Base-by-base conservation (phyloP, 2,888 invertebrate species). In the Sycophila texana region DNA sequence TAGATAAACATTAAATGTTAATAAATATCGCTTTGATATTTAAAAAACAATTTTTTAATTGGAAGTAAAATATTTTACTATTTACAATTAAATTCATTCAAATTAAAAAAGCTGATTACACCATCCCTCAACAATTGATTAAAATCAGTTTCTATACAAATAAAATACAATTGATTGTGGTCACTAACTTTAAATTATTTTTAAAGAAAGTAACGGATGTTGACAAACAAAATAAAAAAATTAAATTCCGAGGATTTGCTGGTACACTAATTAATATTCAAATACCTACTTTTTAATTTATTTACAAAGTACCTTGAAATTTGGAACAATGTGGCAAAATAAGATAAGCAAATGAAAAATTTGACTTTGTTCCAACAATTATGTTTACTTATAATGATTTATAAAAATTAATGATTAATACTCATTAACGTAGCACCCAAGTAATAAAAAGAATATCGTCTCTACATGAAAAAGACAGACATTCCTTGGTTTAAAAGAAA, bases 1-100 rank as follows among this genome's bases (percentile, higher is more conserved):
- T 70, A 75, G 39, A 71, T 71, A 71, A 39, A 20, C 49, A 73
- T 72, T 67, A 76, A 30, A 72, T 55, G 66, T 73, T 61, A 39
- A 22, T 30, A 20, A 26, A 39, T 68, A 70, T 61, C 39, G 75
- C 67, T 66, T 75, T 30, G 13, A 67, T 67, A 51, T 58, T 76
- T 80, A 80, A 77, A 76, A 77, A 7, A 77, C 72, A 73, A 80
- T 68, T 76, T 77, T 61, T 58, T 53, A 39, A 70, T 39, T 53
- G 39, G 30, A 30, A 60, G 22, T 73, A 73, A 74, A 76, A 67
- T 75, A 66, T 76, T 57, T 16, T 39, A n/a, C 55, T 77, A 80
- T 74, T 13, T 77, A 80, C 70, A 80, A 12, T 74, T 77, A n/a
- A 18, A 71, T 74, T 22, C n/a, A 68, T 60, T 67, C 26, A 65